These are phyloP conservation scores for Ptychadena robeensis DNA, from an alignment of 2,797 vertebrate genomes.

Conservation along the genomic window DNA sequence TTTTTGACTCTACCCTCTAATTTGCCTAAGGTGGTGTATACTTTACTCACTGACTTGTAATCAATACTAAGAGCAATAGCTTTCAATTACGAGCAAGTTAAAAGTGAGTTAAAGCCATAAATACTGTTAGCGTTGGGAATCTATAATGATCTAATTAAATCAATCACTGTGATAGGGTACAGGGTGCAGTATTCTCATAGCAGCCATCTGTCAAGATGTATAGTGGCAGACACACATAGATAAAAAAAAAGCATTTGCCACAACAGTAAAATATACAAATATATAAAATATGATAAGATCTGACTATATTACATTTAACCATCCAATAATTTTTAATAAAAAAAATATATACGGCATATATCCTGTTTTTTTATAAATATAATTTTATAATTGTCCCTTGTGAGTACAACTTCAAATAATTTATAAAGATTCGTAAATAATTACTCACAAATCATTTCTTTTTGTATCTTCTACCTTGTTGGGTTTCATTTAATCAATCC, in stretches of 20 bases:
- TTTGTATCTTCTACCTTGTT: too few species aligned
- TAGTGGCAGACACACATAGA: slow-evolving; percentile 11
- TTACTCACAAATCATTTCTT: too few species aligned
- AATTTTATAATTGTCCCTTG: too few species aligned
- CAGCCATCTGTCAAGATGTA: background rate
- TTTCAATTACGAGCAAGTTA: slow-evolving; percentile 32
- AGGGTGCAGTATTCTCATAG: background rate
- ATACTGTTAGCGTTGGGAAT: slow-evolving; percentile 62
- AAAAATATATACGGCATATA: too few species aligned
- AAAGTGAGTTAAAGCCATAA: slow-evolving; percentile 43
- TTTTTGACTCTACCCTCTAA: slow-evolving; percentile 16
- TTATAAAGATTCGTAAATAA: too few species aligned
- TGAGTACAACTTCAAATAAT: too few species aligned
- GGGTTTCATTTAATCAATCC: too few species aligned
- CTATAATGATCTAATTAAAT: slow-evolving; percentile 63
- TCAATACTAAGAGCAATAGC: slow-evolving; percentile 34
- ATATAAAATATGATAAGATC: too few species aligned
- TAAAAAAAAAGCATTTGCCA: background rate
- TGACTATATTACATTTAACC: too few species aligned
- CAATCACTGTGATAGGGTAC: slow-evolving; percentile 56
- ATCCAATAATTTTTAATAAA: too few species aligned
- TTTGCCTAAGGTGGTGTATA: slow-evolving; percentile 8
- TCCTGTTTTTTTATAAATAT: too few species aligned
- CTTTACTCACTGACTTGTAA: slow-evolving; percentile 39
- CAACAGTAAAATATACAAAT: too few species aligned